Conservation (phyloP, 2,113 vertebrate species). For the Porphyrio hochstetteri region DNA sequence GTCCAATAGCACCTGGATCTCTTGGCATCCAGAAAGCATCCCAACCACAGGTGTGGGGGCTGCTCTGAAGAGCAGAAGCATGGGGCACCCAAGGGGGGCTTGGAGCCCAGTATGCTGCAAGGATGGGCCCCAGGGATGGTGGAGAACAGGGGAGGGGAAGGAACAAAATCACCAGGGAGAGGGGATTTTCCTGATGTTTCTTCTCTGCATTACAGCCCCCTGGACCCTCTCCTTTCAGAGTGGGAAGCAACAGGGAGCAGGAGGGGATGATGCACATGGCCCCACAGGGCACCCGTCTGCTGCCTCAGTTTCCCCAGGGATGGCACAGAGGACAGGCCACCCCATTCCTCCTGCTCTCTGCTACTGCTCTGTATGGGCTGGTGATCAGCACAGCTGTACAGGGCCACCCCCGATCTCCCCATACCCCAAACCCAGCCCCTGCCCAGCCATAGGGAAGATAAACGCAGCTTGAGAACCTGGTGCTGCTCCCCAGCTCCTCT, state of each 20-base stretch:
- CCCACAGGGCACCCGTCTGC: not conserved
- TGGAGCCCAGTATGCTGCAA: fast-evolving
- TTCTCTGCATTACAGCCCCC: not conserved
- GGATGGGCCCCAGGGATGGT: not conserved
- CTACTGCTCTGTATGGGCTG: not conserved
- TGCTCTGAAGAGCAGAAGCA: not conserved
- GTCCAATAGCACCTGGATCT: not conserved
- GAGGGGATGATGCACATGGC: not conserved
- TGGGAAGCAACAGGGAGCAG: not conserved
- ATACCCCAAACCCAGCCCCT: not conserved
- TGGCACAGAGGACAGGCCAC: not conserved
- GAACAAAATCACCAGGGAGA: not conserved
- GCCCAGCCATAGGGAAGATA: too few relatives aligned
- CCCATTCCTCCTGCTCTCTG: fast-evolving
- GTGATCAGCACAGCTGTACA: fast-evolving
- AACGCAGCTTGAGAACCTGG: fast-evolving
- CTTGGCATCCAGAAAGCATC: not conserved
- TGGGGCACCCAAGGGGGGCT: not conserved
- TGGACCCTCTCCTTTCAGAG: not conserved
- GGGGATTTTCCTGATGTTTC: not conserved
- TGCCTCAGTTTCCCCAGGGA: not conserved
- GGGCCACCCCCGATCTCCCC: not conserved
- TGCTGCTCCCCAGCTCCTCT: not conserved
- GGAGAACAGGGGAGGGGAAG: not conserved
- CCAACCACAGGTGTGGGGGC: not conserved